phyloP scores from a whole-genome alignment of 2,888 invertebrate species.

The Macrosiphum euphorbiae region DNA sequence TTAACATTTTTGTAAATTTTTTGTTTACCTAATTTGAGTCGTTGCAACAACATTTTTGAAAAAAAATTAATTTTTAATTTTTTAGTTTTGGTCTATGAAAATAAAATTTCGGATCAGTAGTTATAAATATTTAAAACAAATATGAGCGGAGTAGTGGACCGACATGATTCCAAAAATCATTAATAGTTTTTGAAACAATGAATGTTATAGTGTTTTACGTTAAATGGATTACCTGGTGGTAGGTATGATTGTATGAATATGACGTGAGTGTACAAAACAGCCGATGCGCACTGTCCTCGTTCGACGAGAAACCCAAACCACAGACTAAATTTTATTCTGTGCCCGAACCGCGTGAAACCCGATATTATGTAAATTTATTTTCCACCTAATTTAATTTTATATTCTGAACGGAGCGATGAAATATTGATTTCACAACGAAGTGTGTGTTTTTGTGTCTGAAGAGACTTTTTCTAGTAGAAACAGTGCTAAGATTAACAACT shows the following conservation, averaged over 20 bases:
- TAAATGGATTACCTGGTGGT: not conserved
- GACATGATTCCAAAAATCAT: not conserved
- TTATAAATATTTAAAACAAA: not conserved
- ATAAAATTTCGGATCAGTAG: not conserved
- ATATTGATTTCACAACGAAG: not conserved
- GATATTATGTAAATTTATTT: not conserved
- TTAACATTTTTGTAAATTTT: not conserved
- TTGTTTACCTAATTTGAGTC: not conserved
- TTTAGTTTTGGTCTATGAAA: not conserved
- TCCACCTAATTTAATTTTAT: not conserved
- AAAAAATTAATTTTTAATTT: not conserved
- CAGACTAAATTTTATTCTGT: not conserved
- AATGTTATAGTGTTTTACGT: not conserved
- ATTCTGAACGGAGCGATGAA: not conserved
- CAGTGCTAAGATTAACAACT: not conserved
- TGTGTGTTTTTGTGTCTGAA: not conserved
- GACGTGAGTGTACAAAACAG: not conserved
- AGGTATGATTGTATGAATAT: no score
- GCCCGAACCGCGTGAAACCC: not conserved
- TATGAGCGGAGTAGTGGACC: not conserved
- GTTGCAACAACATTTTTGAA: not conserved
- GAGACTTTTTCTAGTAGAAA: not conserved
- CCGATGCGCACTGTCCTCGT: not conserved
- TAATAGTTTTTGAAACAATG: not conserved
- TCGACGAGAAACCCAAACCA: not conserved